Evolutionary conservation across 2,113 vertebrate genomes (phyloP).

Genomic region (Sprattus sprattus): DNA sequence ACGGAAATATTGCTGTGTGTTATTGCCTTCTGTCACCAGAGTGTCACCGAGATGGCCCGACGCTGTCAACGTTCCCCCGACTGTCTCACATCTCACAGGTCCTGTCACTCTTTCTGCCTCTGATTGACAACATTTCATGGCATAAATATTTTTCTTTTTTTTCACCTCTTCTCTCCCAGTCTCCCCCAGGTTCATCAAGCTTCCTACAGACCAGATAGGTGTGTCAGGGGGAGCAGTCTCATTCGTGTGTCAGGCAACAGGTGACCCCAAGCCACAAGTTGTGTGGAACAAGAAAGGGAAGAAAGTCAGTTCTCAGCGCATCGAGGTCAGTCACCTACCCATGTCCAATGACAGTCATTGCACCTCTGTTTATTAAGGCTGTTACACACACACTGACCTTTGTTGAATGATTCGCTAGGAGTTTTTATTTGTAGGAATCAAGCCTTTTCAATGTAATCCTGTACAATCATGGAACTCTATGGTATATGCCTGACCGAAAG

Average conservation of each 20-base stretch:
- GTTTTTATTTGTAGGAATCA: no score
- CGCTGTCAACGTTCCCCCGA: slow-evolving; percentile 18
- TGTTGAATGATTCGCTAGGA: no score
- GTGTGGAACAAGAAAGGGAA: slow-evolving; percentile 99
- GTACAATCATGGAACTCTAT: no score
- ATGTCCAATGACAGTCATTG: neutral
- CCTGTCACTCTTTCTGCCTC: neutral
- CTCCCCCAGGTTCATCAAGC: slow-evolving; percentile 85
- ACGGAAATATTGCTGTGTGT: slow-evolving; percentile 39
- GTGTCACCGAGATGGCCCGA: slow-evolving; percentile 36
- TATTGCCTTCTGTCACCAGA: slow-evolving; percentile 38
- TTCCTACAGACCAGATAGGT: slow-evolving; percentile 92
- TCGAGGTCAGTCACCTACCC: slow-evolving; percentile 79
- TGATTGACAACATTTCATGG: neutral
- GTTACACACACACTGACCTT: neutral
- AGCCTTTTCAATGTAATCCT: no score
- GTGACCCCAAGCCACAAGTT: slow-evolving; percentile 90
- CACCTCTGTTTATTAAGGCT: no score
- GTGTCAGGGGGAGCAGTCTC: slow-evolving; percentile 96
- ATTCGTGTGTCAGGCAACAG: slow-evolving; percentile 92
- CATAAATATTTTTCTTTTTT: neutral
- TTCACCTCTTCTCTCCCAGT: slow-evolving; percentile 52
- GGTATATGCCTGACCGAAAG: no score
- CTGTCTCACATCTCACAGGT: neutral
- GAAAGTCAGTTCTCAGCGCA: slow-evolving; percentile 97